Evolutionary conservation across 2,888 invertebrate genomes (phyloP).

Genomic region (Mythimna pallens): DNA sequence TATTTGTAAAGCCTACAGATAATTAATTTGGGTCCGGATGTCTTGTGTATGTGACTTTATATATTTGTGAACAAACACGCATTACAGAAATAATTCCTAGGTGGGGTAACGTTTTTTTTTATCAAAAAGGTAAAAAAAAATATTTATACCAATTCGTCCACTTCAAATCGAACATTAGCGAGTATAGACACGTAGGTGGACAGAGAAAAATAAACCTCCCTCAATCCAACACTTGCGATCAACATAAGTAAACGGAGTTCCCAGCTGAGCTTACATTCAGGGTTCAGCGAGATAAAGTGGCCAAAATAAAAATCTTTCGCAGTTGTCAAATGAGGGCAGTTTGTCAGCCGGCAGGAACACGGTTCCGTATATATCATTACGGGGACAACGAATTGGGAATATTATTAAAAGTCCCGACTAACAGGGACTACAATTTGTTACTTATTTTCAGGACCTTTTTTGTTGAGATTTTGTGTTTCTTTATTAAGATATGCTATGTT

Average conservation of each 20-base stretch:
- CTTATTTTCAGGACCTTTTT: slow-evolving; percentile 46
- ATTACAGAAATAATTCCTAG: too few relatives aligned
- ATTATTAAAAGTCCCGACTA: slow-evolving; percentile 59
- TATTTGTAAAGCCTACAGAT: too few relatives aligned
- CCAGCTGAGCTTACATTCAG: slow-evolving; percentile 41
- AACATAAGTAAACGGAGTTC: slow-evolving; percentile 51
- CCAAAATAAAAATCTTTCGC: slow-evolving; percentile 61
- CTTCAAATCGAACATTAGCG: slow-evolving; percentile 8
- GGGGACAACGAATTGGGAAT: slow-evolving; percentile 58
- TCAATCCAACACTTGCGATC: slow-evolving; percentile 32
- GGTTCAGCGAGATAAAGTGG: slow-evolving; percentile 57
- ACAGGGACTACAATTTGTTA: slow-evolving; percentile 48
- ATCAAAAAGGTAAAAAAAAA: too few relatives aligned
- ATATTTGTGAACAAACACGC: too few relatives aligned
- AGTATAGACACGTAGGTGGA: not conserved
- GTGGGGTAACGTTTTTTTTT: not conserved
- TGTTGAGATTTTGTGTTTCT: slow-evolving; percentile 26
- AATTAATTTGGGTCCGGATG: too few relatives aligned
- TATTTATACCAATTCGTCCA: not conserved
- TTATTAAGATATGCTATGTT: slow-evolving; percentile 19
- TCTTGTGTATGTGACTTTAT: too few relatives aligned
- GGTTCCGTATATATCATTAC: slow-evolving; percentile 60
- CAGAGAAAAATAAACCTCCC: slow-evolving; percentile 18
- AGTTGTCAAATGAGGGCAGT: slow-evolving; percentile 65
- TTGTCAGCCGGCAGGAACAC: slow-evolving; percentile 61